A percentile compares a stretch with the other conserved stretches of the same genome.
These are phyloP conservation scores for Temnothorax rugatulus DNA, from an alignment of 2,888 invertebrate species.

Conservation along the genomic window DNA sequence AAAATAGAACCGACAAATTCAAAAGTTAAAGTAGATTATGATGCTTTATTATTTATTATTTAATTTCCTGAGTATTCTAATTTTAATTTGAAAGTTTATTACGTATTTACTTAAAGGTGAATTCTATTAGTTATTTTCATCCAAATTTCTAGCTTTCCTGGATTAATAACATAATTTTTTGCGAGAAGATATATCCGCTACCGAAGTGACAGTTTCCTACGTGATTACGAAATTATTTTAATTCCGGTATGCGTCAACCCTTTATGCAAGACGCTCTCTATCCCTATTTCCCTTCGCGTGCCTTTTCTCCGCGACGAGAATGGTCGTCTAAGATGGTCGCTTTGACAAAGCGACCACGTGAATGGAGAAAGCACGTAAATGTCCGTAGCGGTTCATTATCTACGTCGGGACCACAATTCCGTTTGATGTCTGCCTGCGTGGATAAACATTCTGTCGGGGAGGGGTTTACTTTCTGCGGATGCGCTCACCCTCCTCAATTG, in stretches of 20 bases:
- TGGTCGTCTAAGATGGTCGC: conserved; percentile 20
- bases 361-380: conserved; percentile 53
- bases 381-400: conserved; percentile 77
- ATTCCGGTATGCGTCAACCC: not conserved
- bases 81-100: not conserved
- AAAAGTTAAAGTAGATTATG: not conserved
- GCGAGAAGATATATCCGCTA: too few species aligned
- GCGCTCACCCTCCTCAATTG: conserved; percentile 64
- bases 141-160: not conserved
- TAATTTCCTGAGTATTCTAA: not conserved
- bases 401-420: conserved; percentile 72
- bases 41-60: not conserved
- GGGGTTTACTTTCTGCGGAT: conserved; percentile 73
- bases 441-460: conserved; percentile 76
- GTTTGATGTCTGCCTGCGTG: conserved; percentile 78
- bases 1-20: not conserved
- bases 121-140: not conserved
- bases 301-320: conserved; percentile 53
- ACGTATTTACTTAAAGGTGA: not conserved
- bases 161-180: not conserved
- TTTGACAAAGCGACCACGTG: conserved; percentile 36
- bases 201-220: not conserved
- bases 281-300: not conserved
- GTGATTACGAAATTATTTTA: conserved; percentile 31
- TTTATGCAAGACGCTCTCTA: not conserved